Evolutionary conservation across 1,140 invertebrate species (phyloP).

Genomic region (Parasteatoda tepidariorum): DNA sequence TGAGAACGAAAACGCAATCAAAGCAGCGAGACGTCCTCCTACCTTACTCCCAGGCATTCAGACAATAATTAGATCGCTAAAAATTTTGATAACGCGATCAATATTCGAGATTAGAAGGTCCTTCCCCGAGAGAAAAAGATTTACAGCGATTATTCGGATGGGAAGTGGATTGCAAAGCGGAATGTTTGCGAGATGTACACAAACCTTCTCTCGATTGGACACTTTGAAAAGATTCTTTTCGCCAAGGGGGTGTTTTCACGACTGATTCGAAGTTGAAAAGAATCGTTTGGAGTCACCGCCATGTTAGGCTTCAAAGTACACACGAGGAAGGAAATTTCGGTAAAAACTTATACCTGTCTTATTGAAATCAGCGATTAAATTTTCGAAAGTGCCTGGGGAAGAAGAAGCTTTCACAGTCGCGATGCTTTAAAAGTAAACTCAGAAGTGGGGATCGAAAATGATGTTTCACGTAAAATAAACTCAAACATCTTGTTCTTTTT

Average conservation of each 20-base stretch:
- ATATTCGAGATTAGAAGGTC: not conserved
- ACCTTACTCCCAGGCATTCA: not conserved
- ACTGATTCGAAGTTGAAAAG: not conserved
- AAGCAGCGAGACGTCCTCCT: not conserved
- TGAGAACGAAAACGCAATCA: constrained; percentile 1
- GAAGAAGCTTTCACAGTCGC: too few relatives aligned
- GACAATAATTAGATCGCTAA: constrained; percentile 16
- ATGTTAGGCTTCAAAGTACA: too few relatives aligned
- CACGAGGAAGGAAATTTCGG: too few relatives aligned
- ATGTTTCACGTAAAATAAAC: too few relatives aligned
- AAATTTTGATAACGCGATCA: not conserved
- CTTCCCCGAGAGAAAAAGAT: not conserved
- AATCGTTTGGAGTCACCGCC: not conserved
- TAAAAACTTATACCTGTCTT: too few relatives aligned
- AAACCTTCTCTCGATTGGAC: too few relatives aligned
- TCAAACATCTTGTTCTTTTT: too few relatives aligned
- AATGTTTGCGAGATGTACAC: not conserved
- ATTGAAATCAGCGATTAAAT: too few relatives aligned
- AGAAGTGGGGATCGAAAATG: too few relatives aligned
- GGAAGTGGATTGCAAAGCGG: not conserved
- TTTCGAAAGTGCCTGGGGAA: too few relatives aligned
- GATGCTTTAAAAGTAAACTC: too few relatives aligned
- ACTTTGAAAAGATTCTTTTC: not conserved
- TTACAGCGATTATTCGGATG: not conserved
- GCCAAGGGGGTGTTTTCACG: not conserved